phyloP scores from a whole-genome alignment of 2,888 invertebrate species.

The Ichneumoninae sp. region DNA sequence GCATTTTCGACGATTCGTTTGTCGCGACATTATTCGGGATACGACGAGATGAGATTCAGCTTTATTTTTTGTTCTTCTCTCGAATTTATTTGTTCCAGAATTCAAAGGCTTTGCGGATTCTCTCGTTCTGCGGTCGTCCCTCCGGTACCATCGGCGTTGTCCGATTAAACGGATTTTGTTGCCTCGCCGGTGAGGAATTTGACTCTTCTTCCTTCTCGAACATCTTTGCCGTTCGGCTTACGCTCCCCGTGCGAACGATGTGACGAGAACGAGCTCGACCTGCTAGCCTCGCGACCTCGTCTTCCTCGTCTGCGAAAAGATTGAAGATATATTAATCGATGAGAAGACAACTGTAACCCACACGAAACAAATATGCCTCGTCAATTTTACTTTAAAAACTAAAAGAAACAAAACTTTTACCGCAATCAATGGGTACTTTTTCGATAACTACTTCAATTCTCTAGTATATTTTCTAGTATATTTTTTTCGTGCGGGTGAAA shows the following conservation, averaged over 20 bases:
- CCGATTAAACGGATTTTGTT: slow-evolving; percentile 64
- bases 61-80: not conserved
- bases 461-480: not conserved
- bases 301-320: slow-evolving; percentile 70
- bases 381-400: not conserved
- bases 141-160: slow-evolving; percentile 65
- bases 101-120: slow-evolving; percentile 84
- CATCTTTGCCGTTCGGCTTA: slow-evolving; percentile 81
- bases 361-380: not conserved
- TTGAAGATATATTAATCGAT: slow-evolving; percentile 21
- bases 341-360: not conserved
- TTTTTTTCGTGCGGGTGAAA: slow-evolving; percentile 2
- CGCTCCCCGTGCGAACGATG: slow-evolving; percentile 80
- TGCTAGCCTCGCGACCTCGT: slow-evolving; percentile 78
- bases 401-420: not conserved
- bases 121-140: slow-evolving; percentile 76
- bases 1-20: slow-evolving; percentile 25
- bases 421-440: not conserved
- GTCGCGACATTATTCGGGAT: not conserved
- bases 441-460: not conserved
- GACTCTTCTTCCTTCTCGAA: slow-evolving; percentile 78
- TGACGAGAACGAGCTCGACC: slow-evolving; percentile 63
- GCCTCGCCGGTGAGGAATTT: slow-evolving; percentile 43
- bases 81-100: slow-evolving; percentile 83
- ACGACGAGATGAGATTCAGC: slow-evolving; percentile 22